phyloP scores from a whole-genome alignment of 2,888 invertebrate genomes.

The Cephus runcator region DNA sequence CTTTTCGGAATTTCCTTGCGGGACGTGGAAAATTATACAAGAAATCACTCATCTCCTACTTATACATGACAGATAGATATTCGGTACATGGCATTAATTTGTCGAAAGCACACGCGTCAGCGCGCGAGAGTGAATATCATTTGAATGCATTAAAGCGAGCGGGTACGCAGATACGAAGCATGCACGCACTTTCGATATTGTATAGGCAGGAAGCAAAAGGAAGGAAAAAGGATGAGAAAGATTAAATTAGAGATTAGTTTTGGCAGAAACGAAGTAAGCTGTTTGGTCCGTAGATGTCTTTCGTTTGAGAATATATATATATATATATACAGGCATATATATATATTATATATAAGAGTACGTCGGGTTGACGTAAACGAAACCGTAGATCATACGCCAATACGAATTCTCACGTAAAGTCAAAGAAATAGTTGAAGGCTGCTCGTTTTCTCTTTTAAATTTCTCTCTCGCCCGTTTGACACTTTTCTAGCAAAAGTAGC shows the following conservation, averaged over 20 bases:
- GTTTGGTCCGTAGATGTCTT: not conserved
- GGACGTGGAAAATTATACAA: not conserved
- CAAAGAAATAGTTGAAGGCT: not conserved
- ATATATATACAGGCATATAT: no score
- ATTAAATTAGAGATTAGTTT: not conserved
- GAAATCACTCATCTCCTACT: constrained; percentile 1
- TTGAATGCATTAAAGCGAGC: constrained; percentile 50
- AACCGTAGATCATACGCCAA: not conserved
- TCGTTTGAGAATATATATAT: not conserved
- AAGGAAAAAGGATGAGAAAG: not conserved
- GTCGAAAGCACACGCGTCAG: constrained; percentile 50
- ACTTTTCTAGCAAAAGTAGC: not conserved
- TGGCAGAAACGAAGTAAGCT: not conserved
- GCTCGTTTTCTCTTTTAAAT: not conserved
- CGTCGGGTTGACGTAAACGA: not conserved
- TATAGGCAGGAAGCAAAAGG: not conserved
- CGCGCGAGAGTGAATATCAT: constrained; percentile 52
- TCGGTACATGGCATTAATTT: constrained; percentile 53
- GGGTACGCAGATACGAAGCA: not conserved
- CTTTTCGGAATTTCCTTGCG: not conserved
- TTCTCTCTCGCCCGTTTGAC: not conserved
- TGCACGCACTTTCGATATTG: not conserved
- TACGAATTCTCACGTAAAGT: not conserved
- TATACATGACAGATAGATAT: constrained; percentile 37
- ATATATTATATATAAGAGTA: not conserved